Evolutionary conservation across 2,888 invertebrate genomes (phyloP).

Genomic region (Hemicrepidius hirtus): DNA sequence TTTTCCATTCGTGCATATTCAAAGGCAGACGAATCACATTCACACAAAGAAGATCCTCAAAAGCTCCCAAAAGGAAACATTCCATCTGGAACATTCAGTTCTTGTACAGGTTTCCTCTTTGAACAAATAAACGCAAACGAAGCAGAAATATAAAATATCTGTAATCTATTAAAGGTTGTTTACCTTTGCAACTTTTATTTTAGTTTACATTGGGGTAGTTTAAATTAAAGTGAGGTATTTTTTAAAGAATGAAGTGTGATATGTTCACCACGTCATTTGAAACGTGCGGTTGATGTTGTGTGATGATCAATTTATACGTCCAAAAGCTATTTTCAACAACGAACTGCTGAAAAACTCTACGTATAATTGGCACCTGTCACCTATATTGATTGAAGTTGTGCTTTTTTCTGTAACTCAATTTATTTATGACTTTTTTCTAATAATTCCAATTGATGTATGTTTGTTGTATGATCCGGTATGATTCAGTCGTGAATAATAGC

Average conservation of each 20-base stretch:
- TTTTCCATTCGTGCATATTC: neutral
- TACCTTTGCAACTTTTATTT: too few species aligned
- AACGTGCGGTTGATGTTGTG: conserved; percentile 17
- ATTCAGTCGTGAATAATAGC: too few species aligned
- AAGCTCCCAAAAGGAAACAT: conserved; percentile 5
- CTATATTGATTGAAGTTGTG: neutral
- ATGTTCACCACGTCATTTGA: conserved; percentile 10
- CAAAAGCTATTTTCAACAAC: conserved; percentile 6
- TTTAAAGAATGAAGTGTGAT: neutral
- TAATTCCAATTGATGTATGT: too few species aligned
- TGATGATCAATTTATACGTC: conserved; percentile 9
- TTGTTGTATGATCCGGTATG: too few species aligned
- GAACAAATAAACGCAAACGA: conserved; percentile 6
- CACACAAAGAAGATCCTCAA: neutral
- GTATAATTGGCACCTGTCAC: conserved; percentile 6
- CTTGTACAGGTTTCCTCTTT: too few species aligned
- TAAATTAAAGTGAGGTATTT: conserved; percentile 10
- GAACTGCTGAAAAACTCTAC: neutral
- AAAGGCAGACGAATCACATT: neutral
- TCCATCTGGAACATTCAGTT: neutral
- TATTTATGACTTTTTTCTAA: too few species aligned
- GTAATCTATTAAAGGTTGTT: conserved; percentile 1
- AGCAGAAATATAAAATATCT: conserved; percentile 9
- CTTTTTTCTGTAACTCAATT: neutral
- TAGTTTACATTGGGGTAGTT: neutral